These are phyloP conservation scores for Eucriotettix oculatus DNA, from an alignment of 2,888 invertebrate genomes.

Conservation along the genomic window DNA sequence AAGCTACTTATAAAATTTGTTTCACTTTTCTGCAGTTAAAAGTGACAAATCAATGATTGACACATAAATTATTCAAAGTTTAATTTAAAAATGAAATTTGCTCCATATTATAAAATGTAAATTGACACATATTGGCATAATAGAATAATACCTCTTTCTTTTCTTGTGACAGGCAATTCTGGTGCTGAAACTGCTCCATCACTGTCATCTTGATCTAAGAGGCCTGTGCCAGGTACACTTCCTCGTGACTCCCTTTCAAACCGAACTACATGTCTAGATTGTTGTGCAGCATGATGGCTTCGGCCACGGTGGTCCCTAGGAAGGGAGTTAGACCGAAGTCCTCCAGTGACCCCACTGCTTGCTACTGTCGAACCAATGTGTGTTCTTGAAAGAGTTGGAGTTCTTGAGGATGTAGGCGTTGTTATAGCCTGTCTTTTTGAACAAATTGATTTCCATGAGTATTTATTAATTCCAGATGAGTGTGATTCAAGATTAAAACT, in stretches of 20 bases:
- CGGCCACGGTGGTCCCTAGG: conserved; percentile 19
- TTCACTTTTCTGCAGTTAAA: too few species aligned
- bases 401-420: conserved; percentile 6
- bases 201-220: conserved; percentile 53
- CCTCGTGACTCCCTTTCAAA: conserved; percentile 21
- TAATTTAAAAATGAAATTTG: too few species aligned
- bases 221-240: conserved; percentile 14
- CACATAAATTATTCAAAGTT: background rate
- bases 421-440: conserved; percentile 7
- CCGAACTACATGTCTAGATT: conserved; percentile 17
- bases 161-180: conserved; percentile 50
- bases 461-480: too few species aligned
- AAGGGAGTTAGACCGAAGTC: conserved; percentile 20
- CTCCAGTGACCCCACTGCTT: background rate
- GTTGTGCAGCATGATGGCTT: conserved; percentile 4
- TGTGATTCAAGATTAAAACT: too few species aligned
- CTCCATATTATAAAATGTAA: too few species aligned
- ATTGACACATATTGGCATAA: background rate
- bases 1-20: too few species aligned
- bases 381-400: conserved; percentile 7
- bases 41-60: background rate
- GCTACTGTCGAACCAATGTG: conserved; percentile 3
- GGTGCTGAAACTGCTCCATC: conserved; percentile 69
- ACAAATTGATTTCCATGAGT: background rate
- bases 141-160: conserved; percentile 36